These are phyloP conservation scores for Semicossyphus pulcher DNA, from an alignment of 2,113 vertebrate species.

Conservation along the genomic window DNA sequence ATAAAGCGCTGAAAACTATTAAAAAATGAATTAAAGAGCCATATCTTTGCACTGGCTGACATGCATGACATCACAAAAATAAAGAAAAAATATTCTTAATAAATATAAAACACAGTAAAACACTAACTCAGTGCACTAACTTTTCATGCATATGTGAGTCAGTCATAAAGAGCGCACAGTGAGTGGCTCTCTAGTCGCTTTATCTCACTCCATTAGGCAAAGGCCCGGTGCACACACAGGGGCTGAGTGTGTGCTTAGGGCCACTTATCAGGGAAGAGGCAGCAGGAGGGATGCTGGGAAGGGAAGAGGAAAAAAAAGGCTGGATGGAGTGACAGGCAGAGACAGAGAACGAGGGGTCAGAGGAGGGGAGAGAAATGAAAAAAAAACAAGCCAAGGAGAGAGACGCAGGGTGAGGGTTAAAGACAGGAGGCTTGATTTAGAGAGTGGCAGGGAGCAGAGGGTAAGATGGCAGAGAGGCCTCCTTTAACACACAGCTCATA, in stretches of 20 bases:
- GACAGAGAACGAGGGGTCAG: conserved; percentile 47
- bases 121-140: neutral
- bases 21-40: neutral
- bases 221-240: conserved; percentile 73
- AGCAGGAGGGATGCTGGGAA: conserved; percentile 53
- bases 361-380: conserved; percentile 21
- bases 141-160: conserved; percentile 26
- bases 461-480: conserved; percentile 75
- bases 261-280: conserved; percentile 75
- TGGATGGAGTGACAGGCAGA: conserved; percentile 48
- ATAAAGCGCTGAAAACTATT: neutral
- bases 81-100: neutral
- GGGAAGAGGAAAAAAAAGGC: conserved; percentile 52
- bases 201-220: conserved; percentile 81
- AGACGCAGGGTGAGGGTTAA: conserved; percentile 54
- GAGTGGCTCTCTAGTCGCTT: conserved; percentile 71
- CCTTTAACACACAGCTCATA: conserved; percentile 70
- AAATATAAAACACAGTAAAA: neutral
- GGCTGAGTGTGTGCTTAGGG: conserved; percentile 77
- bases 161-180: conserved; percentile 50
- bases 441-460: conserved; percentile 68
- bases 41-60: neutral
- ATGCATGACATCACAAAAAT: neutral
- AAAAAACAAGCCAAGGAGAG: conserved; percentile 28
- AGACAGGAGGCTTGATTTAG: conserved; percentile 60